Evolutionary conservation across 2,888 invertebrate genomes (phyloP), one percentile per base, ranked within the genome.

Genomic region (Glaucopsyche alexis): DNA sequence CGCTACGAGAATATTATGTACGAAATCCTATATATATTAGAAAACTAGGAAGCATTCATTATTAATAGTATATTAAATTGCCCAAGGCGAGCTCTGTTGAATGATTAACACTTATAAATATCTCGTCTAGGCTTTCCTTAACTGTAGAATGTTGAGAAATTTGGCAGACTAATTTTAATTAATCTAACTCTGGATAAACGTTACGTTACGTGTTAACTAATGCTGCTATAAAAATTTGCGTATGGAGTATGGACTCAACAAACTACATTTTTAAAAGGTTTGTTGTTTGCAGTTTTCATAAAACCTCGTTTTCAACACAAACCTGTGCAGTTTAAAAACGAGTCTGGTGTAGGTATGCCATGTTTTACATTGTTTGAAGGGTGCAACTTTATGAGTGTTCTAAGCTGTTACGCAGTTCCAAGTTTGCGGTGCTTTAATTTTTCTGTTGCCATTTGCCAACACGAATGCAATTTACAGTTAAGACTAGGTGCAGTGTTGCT

Each of bases 401-500:
- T 60, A 38, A 38, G 60, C 60, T 13, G 29, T 29, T 60, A 60
- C 60, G 60, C 29, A 60, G 60, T 60, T 9, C 19, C 19, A 60
- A 19, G 60, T 60, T 60, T 60, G 60, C 60, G 60, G 29, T 29
- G 60, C 38, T 60, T 60, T 60, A 38, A 60, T 60, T 60, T 60
- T 60, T 60, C 29, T 38, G 60, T 60, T 38, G 60, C 14, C 0
- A 29, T n/a, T n/a, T n/a, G n/a, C n/a, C n/a, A 60, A 38, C 60
- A 14, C 60, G 60, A 60, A 60, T 60, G 60, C 60, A 60, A 60
- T 60, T 60, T 14, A 60, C 60, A 29, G 60, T 60, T 60, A 60
- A 60, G 60, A 60, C 60, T 60, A 60, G 60, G 60, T 60, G 60
- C 60, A 60, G 29, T 13, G 60, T 60, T 60, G 60, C 60, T 60